Conservation (phyloP, 2,113 vertebrate species). For the Mugil cephalus region DNA sequence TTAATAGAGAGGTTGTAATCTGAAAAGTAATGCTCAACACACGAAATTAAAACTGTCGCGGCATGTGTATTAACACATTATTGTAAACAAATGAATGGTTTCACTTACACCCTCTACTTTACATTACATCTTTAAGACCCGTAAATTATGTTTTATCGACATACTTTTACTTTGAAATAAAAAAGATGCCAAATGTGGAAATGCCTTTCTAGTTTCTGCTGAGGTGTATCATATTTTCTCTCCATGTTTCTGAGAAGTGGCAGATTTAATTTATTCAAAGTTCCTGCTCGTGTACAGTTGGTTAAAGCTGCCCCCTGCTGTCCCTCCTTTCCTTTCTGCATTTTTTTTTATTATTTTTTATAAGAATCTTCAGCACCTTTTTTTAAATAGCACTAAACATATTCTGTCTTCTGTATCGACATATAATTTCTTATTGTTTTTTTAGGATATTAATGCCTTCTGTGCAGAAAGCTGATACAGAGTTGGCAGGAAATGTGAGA, state of each 20-base stretch:
- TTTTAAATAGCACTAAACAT: no score
- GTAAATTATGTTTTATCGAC: no score
- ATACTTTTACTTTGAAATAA: slow-evolving; percentile 54
- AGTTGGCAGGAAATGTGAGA: not conserved
- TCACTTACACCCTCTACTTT: no score
- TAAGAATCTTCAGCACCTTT: no score
- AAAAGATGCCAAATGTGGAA: accelerated
- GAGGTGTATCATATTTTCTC: not conserved
- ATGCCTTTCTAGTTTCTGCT: not conserved
- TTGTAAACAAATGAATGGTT: no score
- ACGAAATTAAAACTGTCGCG: not conserved
- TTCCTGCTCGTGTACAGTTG: slow-evolving; percentile 72
- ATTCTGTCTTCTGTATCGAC: no score
- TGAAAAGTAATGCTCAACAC: not conserved
- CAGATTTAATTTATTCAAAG: slow-evolving; percentile 59
- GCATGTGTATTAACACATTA: no score
- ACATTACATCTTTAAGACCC: no score
- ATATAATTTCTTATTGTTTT: no score
- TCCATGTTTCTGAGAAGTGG: slow-evolving; percentile 50
- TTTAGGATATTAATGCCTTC: not conserved
- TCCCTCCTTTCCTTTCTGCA: not conserved
- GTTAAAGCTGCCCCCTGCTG: slow-evolving; percentile 75
- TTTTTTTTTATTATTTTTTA: no score
- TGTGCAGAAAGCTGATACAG: not conserved
- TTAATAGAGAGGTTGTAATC: not conserved